Base-by-base conservation (phyloP, 2,113 vertebrate species). In the Neolamprologus fasciatus region DNA sequence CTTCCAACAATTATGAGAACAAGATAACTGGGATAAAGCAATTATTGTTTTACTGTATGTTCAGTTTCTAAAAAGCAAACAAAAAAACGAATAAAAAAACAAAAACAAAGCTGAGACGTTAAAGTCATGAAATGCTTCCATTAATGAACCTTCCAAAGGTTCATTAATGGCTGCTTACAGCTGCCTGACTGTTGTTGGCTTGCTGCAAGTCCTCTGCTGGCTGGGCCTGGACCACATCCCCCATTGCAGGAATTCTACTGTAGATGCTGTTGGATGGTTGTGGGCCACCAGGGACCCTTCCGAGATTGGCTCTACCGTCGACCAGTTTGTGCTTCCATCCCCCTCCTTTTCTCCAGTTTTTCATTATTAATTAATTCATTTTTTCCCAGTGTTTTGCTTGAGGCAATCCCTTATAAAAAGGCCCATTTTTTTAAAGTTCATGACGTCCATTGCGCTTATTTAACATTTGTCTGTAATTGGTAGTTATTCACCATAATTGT, bases 111-210 rank as follows among this genome's bases (percentile, higher is more conserved):
- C 40, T 9, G 37, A 76, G 71, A 76, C 0, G 9, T 73, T 26
- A 73, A 45, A 73, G 21, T 17, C 68, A 45, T 45, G 4, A 73
- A 45, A 76, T 11, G 0, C 23, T 76, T 31, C 71, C 42, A 31
- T 50, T 19, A 50, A 50, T 7, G 16, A 50, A 19, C 6, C 23
- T 76, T 26, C 0, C 0, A 0, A 31, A 50, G 26, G 16, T n/a
- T 50, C 42, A 31, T 50, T 31, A 78, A 8, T n/a, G 42, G 45
- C 6, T 78, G 4, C 42, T 47, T 28, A 31, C 2, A 76, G 71
- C 42, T 76, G 42, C 42, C 42, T 76, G n/a, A 47, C 9, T 8
- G 71, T 45, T 7, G 68, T 3, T 76, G 68, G 68, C 37, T 73
- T 73, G 68, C 21, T 47, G 8, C 16, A 28, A 26, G 40, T 76